Evolutionary conservation across 1,140 invertebrate species (phyloP).

Genomic region (Ruditapes philippinarum): DNA sequence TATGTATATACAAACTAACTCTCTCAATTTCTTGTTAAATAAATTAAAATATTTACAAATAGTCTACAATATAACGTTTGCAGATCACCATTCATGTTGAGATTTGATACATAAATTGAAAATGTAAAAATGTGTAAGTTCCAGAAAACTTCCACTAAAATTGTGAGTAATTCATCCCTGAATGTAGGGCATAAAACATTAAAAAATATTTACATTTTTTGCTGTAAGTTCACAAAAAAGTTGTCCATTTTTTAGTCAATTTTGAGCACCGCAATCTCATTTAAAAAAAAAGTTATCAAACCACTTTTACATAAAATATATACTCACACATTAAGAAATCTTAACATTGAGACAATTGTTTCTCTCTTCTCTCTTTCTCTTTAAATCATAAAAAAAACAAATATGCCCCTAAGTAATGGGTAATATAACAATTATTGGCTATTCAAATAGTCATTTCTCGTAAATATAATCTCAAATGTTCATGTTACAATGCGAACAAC

Average conservation of each 20-base stretch:
- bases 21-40: constrained; percentile 30
- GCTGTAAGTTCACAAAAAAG: constrained; percentile 25
- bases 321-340: not conserved
- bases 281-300: not conserved
- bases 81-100: not conserved
- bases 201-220: constrained; percentile 23
- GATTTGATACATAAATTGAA: not conserved
- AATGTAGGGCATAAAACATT: not conserved
- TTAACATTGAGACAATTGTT: constrained; percentile 2
- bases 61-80: not conserved
- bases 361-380: not conserved
- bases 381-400: not conserved
- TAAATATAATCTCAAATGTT: constrained; percentile 35
- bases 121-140: constrained; percentile 24
- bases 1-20: constrained; percentile 30
- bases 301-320: not conserved
- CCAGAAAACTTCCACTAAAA: not conserved
- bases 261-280: constrained; percentile 41
- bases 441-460: constrained; percentile 24
- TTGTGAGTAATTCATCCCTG: not conserved
- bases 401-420: not conserved
- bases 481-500: not conserved
- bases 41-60: constrained; percentile 46
- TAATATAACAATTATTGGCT: not conserved
- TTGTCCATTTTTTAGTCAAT: not conserved